Percentiles rank a stretch among this genome's conserved stretches.
Conservation (phyloP, 2,888 invertebrate species). For the Phlogophora meticulosa region DNA sequence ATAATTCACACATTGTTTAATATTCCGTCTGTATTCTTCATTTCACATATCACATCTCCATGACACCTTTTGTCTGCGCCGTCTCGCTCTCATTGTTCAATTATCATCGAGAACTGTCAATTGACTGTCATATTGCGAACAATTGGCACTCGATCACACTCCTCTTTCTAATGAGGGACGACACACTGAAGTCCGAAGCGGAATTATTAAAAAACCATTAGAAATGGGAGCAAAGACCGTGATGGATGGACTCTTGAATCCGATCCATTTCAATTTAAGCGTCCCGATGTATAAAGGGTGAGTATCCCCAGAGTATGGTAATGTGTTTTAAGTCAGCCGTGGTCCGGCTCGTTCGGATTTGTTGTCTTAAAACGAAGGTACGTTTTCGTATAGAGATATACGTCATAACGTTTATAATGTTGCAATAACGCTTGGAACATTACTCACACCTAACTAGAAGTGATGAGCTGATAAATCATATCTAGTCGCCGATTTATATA, state of each 20-base stretch:
- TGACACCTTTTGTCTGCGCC: constrained; percentile 69
- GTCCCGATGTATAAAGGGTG: constrained; percentile 84
- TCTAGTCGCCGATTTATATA: constrained; percentile 89
- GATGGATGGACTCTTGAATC: constrained; percentile 89
- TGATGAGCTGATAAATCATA: constrained; percentile 90
- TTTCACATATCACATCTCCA: constrained; percentile 69
- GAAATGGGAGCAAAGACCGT: constrained; percentile 83
- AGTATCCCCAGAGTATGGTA: constrained; percentile 83
- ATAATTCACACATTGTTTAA: constrained; percentile 63
- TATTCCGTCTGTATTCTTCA: constrained; percentile 56
- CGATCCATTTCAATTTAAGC: constrained; percentile 90
- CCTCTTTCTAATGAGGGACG: constrained; percentile 81
- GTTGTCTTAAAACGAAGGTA: constrained; percentile 56
- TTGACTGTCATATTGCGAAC: constrained; percentile 87
- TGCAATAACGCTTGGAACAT: constrained; percentile 84
- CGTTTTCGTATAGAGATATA: constrained; percentile 62
- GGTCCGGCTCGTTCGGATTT: constrained; percentile 67
- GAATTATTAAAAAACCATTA: constrained; percentile 91
- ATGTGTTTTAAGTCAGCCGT: constrained; percentile 79
- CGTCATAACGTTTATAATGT: constrained; percentile 80
- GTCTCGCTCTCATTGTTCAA: constrained; percentile 79
- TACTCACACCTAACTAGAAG: constrained; percentile 87
- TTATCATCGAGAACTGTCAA: constrained; percentile 85
- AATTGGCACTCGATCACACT: constrained; percentile 84
- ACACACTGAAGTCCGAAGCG: constrained; percentile 77